A percentile compares a stretch with the other conserved stretches of the same genome.
phyloP scores from a whole-genome alignment of 2,113 vertebrate genomes.

The Cyrtonyx montezumae region DNA sequence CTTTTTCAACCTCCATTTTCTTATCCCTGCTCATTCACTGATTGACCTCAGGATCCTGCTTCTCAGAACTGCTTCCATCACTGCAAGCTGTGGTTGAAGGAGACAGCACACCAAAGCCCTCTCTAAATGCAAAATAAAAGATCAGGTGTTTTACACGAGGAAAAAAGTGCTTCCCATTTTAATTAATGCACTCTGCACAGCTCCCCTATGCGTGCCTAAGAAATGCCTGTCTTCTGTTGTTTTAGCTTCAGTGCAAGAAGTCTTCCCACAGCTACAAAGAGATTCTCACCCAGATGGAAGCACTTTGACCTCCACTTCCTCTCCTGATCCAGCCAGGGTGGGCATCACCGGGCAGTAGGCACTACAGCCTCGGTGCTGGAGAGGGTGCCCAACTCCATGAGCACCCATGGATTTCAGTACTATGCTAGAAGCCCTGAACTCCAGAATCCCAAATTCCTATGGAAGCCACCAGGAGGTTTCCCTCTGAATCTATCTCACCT shows the following conservation, averaged over 20 bases:
- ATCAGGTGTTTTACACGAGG: background rate
- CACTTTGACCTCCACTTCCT: background rate
- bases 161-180: background rate
- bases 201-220: background rate
- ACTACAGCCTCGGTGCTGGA: background rate
- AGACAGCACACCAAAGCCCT: background rate
- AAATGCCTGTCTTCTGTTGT: background rate
- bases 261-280: background rate
- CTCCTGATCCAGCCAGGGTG: background rate
- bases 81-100: constrained; percentile 34
- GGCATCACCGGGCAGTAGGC: background rate
- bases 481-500: background rate
- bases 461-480: fast-evolving
- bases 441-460: background rate
- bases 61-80: constrained; percentile 4
- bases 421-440: background rate
- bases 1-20: constrained; percentile 63
- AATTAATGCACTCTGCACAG: background rate
- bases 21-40: constrained; percentile 53
- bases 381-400: background rate
- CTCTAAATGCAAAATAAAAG: background rate
- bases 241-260: background rate
- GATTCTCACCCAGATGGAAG: background rate
- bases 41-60: constrained; percentile 46
- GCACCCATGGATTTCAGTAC: background rate